Evolutionary conservation across 2,113 vertebrate species (phyloP).

Genomic region (Stegastes partitus): DNA sequence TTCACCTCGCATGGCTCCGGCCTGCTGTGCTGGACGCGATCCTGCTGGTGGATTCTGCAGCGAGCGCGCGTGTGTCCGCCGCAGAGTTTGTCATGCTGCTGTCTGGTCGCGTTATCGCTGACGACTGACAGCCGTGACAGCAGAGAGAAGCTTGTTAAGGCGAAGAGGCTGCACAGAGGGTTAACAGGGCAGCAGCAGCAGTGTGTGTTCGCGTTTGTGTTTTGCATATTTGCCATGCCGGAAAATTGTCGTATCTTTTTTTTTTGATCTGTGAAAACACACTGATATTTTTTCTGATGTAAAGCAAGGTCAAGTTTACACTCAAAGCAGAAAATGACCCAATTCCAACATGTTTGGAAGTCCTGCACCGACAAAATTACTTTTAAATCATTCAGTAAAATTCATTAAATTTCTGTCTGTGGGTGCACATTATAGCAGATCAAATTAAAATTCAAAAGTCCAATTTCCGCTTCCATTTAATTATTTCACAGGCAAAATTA

Average conservation of each 20-base stretch:
- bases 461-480: too few species aligned
- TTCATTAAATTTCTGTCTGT: too few species aligned
- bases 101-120: conserved; percentile 42
- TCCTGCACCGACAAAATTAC: too few species aligned
- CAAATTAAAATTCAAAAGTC: too few species aligned
- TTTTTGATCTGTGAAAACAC: too few species aligned
- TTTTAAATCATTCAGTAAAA: too few species aligned
- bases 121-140: conserved; percentile 38
- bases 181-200: neutral
- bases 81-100: conserved; percentile 23
- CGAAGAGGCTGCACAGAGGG: conserved; percentile 6
- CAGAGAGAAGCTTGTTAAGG: conserved; percentile 28
- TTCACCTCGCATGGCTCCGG: neutral
- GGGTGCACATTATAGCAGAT: too few species aligned
- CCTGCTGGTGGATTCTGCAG: neutral
- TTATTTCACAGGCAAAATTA: too few species aligned
- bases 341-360: too few species aligned
- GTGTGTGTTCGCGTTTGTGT: neutral
- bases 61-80: neutral
- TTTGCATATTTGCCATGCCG: neutral
- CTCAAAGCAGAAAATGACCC: too few species aligned
- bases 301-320: too few species aligned
- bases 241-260: too few species aligned
- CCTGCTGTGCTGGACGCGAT: neutral
- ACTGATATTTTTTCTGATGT: neutral